These are phyloP conservation scores for Rhagologus leucostigma DNA, from an alignment of 2,113 vertebrate genomes.

Conservation along the genomic window DNA sequence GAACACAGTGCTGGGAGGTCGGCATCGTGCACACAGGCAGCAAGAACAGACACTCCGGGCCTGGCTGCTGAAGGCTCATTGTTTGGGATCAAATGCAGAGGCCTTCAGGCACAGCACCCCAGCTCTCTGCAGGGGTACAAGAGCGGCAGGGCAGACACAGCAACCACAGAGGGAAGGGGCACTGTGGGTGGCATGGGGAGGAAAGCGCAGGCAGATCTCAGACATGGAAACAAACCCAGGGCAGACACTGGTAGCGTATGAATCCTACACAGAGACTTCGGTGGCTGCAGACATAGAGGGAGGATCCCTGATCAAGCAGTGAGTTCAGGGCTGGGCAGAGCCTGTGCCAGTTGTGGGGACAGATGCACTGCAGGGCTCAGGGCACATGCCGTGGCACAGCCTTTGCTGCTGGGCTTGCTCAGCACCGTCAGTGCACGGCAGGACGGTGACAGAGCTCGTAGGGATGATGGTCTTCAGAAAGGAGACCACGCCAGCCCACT, in stretches of 20 bases:
- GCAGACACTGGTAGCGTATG: not conserved
- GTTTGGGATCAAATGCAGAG: not conserved
- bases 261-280: not conserved
- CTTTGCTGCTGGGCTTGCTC: not conserved
- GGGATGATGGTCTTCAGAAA: not conserved
- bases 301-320: not conserved
- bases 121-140: not conserved
- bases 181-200: accelerated
- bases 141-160: not conserved
- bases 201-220: not conserved
- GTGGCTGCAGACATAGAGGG: not conserved
- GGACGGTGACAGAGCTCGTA: not conserved
- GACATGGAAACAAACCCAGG: not conserved
- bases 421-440: accelerated
- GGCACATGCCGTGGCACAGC: not conserved
- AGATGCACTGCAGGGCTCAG: not conserved
- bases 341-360: not conserved
- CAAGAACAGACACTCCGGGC: not conserved
- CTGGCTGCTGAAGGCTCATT: not conserved
- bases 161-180: not conserved
- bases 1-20: not conserved
- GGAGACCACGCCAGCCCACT: not conserved
- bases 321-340: not conserved
- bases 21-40: not conserved
- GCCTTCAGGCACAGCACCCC: not conserved